A percentile compares a stretch with the other conserved stretches of the same genome.
These are phyloP conservation scores for Diplosoma virens DNA, from an alignment of 23 tunicate genomes.

Conservation along the genomic window DNA sequence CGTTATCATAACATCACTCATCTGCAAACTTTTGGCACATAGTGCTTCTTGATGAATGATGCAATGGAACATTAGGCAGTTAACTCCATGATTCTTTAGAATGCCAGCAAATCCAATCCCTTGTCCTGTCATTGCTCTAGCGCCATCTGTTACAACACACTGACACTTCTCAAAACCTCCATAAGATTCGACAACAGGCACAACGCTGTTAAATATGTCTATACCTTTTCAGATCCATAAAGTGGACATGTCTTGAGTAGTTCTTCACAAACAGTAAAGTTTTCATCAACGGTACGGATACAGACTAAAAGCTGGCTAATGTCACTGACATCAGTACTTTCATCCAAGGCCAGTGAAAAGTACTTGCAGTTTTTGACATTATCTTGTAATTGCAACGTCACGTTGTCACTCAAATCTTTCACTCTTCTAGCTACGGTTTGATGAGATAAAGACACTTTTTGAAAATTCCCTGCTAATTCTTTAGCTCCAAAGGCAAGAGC, in stretches of 20 bases:
- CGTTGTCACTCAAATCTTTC: conserved; percentile 3
- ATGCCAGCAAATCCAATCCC: conserved; percentile 9
- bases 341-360: conserved; percentile 15
- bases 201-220: not conserved
- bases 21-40: conserved; percentile 21
- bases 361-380: not conserved
- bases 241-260: conserved; percentile 7
- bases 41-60: conserved; percentile 45
- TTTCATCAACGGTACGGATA: conserved; percentile 8
- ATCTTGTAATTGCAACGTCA: not conserved
- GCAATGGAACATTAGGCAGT: conserved; percentile 26
- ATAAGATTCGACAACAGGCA: conserved; percentile 17
- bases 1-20: conserved; percentile 3
- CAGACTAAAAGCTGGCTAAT: conserved; percentile 3
- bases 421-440: conserved; percentile 7
- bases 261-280: conserved; percentile 13
- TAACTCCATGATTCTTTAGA: conserved; percentile 19
- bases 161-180: conserved; percentile 33
- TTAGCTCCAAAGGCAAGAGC: conserved; percentile 17
- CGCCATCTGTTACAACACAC: conserved; percentile 5
- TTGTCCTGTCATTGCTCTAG: conserved; percentile 29
- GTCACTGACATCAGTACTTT: conserved; percentile 8
- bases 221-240: conserved; percentile 5
- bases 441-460: conserved; percentile 23
- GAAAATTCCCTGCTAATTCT: not conserved